Evolutionary conservation across 2,113 vertebrate genomes (phyloP).

Genomic region (Burhinus oedicnemus): DNA sequence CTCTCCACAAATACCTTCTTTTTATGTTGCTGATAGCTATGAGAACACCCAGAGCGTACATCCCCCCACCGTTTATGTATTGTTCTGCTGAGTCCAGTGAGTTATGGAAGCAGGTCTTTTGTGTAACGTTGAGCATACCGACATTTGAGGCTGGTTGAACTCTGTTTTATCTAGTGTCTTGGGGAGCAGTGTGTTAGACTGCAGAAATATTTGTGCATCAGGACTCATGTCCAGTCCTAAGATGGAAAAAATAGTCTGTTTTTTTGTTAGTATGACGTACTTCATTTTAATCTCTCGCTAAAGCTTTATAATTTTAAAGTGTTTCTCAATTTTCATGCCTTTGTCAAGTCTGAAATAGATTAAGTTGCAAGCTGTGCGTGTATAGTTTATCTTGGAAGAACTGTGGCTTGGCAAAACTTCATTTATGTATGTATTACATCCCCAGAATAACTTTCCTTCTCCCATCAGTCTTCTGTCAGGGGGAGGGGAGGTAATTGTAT

Average conservation of each 20-base stretch:
- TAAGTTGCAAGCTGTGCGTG: neutral
- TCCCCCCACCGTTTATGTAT: rapidly evolving
- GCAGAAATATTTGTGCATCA: neutral
- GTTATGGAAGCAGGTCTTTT: neutral
- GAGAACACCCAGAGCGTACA: neutral
- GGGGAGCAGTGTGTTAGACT: neutral
- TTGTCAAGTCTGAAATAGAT: neutral
- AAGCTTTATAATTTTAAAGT: neutral
- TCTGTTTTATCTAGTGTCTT: neutral
- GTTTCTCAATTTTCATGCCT: neutral
- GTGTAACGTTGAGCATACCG: neutral
- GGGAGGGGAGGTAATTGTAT: neutral
- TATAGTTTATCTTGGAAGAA: neutral
- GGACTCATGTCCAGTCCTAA: neutral
- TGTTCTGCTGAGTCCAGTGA: neutral
- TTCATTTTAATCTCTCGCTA: neutral
- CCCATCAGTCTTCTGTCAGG: neutral
- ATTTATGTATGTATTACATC: neutral
- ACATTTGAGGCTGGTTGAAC: neutral
- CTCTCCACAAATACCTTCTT: neutral
- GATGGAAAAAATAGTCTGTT: neutral
- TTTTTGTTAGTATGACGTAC: neutral
- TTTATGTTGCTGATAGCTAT: neutral
- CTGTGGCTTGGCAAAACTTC: neutral
- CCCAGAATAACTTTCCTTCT: neutral